Base-by-base conservation (phyloP, 2,888 invertebrate genomes). In the Nemotelus nigrinus region DNA sequence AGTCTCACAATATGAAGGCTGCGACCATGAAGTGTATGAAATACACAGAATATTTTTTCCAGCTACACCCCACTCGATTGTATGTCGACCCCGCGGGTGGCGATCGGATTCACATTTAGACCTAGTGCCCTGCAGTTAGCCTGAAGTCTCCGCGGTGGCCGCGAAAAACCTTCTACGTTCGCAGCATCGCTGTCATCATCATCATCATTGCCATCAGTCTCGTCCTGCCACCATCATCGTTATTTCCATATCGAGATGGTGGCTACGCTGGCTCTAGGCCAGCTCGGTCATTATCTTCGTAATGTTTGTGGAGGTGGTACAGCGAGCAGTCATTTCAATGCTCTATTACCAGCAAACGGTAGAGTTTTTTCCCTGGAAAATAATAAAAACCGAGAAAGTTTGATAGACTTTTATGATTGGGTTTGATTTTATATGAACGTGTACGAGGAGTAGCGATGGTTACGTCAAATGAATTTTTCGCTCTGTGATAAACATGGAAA, bases 341-440 rank as follows among this genome's bases (percentile, higher is more conserved):
- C 55, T 55, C 70, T 43, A 70, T 70, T 47, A 70, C 70, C 55
- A 55, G 55, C 6, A 70, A 43, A 70, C 70, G 70, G 55, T 70
- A 44, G 70, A 53, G 55, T 53, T 55, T 70, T 39, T 39, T 41
- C 39, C 55, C 44, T 10, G 10, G 6, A 55, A 70, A 70, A 70
- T 70, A 70, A 70, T 70, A 70, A 70, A 70, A 70, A 53, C 55
- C 70, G n/a, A 53, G 25, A 70, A 70, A 70, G 55, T 70, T 70
- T 70, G 70, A 70, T 70, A 53, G 70, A 70, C 70, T 70, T 70
- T 70, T 70, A 70, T 70, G 70, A 70, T 70, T 70, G 70, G 70
- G 70, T 55, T 70, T 70, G 70, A 70, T 70, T 70, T 70, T 70
- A 70, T 70, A 55, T 55, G 60, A 7, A 3, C 39, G 43, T 41